phyloP scores from a whole-genome alignment of 2,113 vertebrate species.

The Xiphias gladius region DNA sequence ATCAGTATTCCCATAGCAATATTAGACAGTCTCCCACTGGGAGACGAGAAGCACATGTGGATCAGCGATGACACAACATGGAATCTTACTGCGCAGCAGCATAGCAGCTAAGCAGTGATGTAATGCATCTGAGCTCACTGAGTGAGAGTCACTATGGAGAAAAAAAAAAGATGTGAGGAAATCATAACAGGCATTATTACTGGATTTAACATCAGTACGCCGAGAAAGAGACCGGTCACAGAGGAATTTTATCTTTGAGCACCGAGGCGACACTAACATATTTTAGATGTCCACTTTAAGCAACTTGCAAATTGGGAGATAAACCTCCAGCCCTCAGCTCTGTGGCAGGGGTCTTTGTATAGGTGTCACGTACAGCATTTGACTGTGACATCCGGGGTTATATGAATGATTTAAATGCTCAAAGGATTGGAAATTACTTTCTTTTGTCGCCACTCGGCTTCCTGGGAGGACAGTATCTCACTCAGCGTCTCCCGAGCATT shows the following conservation, averaged over 20 bases:
- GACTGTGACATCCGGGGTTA: constrained; percentile 63
- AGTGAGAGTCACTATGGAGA: constrained; percentile 36
- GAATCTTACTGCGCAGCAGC: constrained; percentile 75
- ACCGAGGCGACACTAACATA: constrained; percentile 9
- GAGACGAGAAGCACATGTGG: constrained; percentile 74
- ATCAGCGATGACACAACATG: constrained; percentile 79
- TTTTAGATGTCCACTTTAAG: constrained; percentile 60
- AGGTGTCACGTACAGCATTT: constrained; percentile 74
- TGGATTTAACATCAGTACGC: constrained; percentile 54
- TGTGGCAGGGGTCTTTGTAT: constrained; percentile 65
- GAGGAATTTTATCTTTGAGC: constrained; percentile 40
- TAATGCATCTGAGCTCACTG: constrained; percentile 76
- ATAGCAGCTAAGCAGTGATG: constrained; percentile 74
- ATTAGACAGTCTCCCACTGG: constrained; percentile 71
- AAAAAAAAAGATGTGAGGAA: constrained; percentile 39
- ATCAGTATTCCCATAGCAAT: constrained; percentile 73
- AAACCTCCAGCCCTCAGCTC: constrained; percentile 39
- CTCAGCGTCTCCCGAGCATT: constrained; percentile 69
- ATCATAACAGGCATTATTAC: constrained; percentile 64
- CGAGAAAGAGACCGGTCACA: constrained; percentile 43
- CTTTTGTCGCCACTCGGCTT: constrained; percentile 64
- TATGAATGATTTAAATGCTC: constrained; percentile 80
- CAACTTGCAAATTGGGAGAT: constrained; percentile 57
- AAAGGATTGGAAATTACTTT: constrained; percentile 78
- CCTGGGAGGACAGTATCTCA: constrained; percentile 69